Evolutionary conservation across 2,888 invertebrate genomes (phyloP), one percentile per base, ranked within the genome.

Genomic region (Lepidocyrtinus sp.): DNA sequence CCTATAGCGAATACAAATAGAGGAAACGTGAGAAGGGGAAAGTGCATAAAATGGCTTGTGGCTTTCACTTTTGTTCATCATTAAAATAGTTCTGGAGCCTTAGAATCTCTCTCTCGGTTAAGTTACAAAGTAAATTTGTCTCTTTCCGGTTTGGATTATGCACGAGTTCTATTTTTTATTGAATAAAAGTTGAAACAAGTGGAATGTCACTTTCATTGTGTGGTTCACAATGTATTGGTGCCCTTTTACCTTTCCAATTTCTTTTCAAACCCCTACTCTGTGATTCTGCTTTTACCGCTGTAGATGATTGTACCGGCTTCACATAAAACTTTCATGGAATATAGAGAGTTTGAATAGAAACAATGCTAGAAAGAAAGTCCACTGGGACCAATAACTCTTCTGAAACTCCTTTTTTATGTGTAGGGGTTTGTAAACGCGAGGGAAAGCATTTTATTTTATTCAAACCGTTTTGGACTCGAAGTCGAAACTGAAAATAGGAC

Each of bases 351-450:
- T 36, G 36, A 36, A 36, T 36, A 12, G 36, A 36, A 36, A 9
- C 36, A 36, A 36, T 12, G 36, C 36, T 36, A 5, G 12, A 36
- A 36, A 73, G 71, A 45, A 26, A 26, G 78, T 73, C 78, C 78
- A 19, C 24, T 26, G 78, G 78, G 78, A 78, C 67, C 77, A 67
- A 77, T 77, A 77, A 77, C 46, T 77, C 77, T 70, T 72, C 59
- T 55, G 17, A 25, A 36, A 36, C 5, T 12, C 12, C 12, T 12
- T 36, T 36, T 36, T 36, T 36, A 36, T 36, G 36, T 36, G 12
- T 36, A 12, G 36, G 36, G 12, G 36, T 12, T 36, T 36, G 36
- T 36, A 9, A 36, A 36, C 12, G 36, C 7, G 5, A 12, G 36
- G 36, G 12, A 36, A 36, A 9, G 36, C 36, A n/a, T n/a, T n/a